Evolutionary conservation across 2,113 vertebrate genomes (phyloP), one percentile per base, ranked within the genome.

Genomic region (Rhineura floridana): DNA sequence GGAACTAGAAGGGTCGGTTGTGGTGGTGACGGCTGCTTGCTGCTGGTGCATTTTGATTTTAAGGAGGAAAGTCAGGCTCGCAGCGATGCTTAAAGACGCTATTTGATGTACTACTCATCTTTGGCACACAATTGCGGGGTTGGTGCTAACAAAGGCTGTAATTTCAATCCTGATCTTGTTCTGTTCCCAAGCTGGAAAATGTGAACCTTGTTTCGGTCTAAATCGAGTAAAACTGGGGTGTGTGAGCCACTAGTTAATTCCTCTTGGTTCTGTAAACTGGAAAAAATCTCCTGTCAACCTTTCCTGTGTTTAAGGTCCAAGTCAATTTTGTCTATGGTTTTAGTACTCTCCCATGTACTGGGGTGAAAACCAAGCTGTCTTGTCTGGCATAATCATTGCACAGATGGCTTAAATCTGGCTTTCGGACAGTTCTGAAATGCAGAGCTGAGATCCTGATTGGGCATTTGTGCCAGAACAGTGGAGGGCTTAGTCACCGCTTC

Each of bases 141-240:
- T 0, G 65, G 23, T 62, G 55, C 83, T 42, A 72, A 52, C 10
- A 33, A 1, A 1, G 33, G 55, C 84, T 23, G 3, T 23, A 3
- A n/a, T 25, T 1, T 83, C 23, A 3, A 21, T 7, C 6, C 1
- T 3, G 19, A 48, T 21, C 36, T 8, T 0, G 0, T 0, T 1
- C 36, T 42, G 12, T 42, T 62, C 30, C 1, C 0, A 33, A 17
- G 70, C 6, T 80, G 84, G 76, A 30, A 62, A 48, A 75, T 55
- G 39, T 73, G 87, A 82, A 25, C 63, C 25, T 84, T 3, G 12
- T 65, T 28, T 33, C 28, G 0, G 42, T 78, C 63, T 44, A 44
- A 8, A 0, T 44, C 50, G 78, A 50, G 39, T 84, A 21, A 1
- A 25, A 59, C 77, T 77, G 0, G 33, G 36, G 46, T 73, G 4